Base-by-base conservation (phyloP, 2,113 vertebrate species). In the Seriola quinqueradiata region DNA sequence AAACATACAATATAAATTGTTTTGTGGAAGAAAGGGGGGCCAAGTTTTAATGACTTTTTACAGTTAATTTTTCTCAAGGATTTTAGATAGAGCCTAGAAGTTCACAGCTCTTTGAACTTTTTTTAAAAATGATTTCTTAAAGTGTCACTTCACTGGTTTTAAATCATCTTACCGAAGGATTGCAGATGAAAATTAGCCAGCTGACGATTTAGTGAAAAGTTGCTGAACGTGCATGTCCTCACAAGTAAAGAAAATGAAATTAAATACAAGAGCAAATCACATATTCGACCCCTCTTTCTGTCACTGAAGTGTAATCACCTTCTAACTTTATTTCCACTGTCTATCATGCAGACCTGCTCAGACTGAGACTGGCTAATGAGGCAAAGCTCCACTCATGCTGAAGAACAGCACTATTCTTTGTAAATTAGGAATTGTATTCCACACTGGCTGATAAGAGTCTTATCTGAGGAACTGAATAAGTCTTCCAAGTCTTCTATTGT, bases 391-490 rank as follows among this genome's bases (percentile, higher is more conserved):
- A 52, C 58, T 82, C 71, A 13, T 36, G 23, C 71, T 0, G 16
- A 75, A 69, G 83, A 81, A 68, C 65, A 63, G 55, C 32, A 38
- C 79, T 68, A 90, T 90, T 94, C 89, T 91, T 87, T 94, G 93
- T 66, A 93, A 93, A 94, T 89, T 79, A 92, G 90, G 83, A 89
- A 93, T 80, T 90, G 93, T 90, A 87, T 93, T 91, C 90, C 68
- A 38, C 79, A 12, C 70, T 11, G 65, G 44, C 44, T 95, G 92
- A 95, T 94, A 94, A 93, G 91, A 75, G 12, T 75, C 82, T 93
- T 94, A 94, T 94, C 92, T 93, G 65, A 68, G 36, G 32, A 65
- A 78, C 17, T 74, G 44, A 87, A 67, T 72, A 71, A 38, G 25
- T 82, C 71, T 68, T 59, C 68, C 50, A 82, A 32, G 36, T 87